Conservation (phyloP, 2,113 vertebrate species). For the Oryzias woworae region DNA sequence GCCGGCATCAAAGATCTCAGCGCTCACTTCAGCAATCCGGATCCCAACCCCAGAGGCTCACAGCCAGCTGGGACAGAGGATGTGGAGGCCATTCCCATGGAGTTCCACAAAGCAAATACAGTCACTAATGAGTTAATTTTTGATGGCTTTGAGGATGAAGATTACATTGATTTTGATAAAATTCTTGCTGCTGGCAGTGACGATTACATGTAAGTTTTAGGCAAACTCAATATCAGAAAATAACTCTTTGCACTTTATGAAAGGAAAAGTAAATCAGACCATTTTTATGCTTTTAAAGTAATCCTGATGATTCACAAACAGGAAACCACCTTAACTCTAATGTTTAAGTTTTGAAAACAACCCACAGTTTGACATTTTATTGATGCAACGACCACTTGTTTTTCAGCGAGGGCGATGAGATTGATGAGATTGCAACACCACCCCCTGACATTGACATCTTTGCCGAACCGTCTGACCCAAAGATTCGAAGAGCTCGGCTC, state of each 20-base stretch:
- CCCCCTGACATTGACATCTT: constrained; percentile 79
- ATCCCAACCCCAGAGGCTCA: constrained; percentile 41
- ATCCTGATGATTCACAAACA: too few relatives aligned
- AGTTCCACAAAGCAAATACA: constrained; percentile 91
- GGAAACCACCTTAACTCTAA: too few relatives aligned
- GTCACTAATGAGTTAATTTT: constrained; percentile 87
- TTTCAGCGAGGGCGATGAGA: constrained; percentile 79
- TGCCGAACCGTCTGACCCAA: constrained; percentile 77
- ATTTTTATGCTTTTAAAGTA: background rate
- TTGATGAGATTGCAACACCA: constrained; percentile 80
- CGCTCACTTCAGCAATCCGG: constrained; percentile 70
- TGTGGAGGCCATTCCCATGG: constrained; percentile 71
- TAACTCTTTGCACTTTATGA: background rate
- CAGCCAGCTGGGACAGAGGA: constrained; percentile 40
- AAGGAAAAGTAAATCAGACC: background rate
- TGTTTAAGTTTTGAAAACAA: too few relatives aligned
- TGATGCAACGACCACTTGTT: background rate
- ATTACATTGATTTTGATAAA: constrained; percentile 90
- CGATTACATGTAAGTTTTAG: constrained; percentile 73
- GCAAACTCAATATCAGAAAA: background rate
- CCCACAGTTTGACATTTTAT: too few relatives aligned
- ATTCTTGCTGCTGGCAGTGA: constrained; percentile 82
- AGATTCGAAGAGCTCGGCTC: constrained; percentile 81
- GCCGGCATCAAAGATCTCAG: constrained; percentile 78
- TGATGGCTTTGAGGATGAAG: constrained; percentile 85